Base-by-base conservation (phyloP, 2,888 invertebrate genomes). In the Griposia aprilina region DNA sequence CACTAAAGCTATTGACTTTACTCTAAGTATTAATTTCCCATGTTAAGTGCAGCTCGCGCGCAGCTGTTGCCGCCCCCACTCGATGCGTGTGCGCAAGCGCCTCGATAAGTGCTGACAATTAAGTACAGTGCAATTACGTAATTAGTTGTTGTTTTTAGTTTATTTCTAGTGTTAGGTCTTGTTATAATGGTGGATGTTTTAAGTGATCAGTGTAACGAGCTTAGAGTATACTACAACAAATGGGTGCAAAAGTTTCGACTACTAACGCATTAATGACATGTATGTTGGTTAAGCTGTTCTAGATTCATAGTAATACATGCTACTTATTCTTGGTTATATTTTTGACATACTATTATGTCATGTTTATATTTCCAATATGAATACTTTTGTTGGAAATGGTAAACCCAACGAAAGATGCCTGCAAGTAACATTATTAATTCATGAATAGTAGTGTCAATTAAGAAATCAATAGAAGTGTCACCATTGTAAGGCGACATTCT, bases 101-200 rank as follows among this genome's bases (percentile, higher is more conserved):
- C 88, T 86, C 90, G 88, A 84, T 93, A 93, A 93, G 88, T 91
- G 91, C 86, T 76, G 68, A 84, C 89, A 92, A 93, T 93, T 92
- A n/a, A n/a, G n/a, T n/a, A 91, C 83, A 63, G 76, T 41, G 63
- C 79, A 85, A 89, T 91, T 91, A 88, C 63, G 71, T 69, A 79
- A 86, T 82, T 86, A 78, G 57, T 55, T 48, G 62, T 62, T 83
- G 65, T 70, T 85, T 83, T 74, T 48, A 50, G n/a, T 67, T 82
- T 59, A 67, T 66, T 69, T 80, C 15, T 10, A 82, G 50, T 78
- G 36, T 82, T 82, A 41, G 23, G 20, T 50, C 36, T 65, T 66
- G 1, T 59, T 26, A 26, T 26, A 45, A 36, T 63, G 2, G 10
- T 55, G 11, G 26, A 52, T 26, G 36, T 15, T 36, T n/a, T 36